Evolutionary conservation across 1,140 invertebrate species (phyloP).

Genomic region (Cydia splendana): DNA sequence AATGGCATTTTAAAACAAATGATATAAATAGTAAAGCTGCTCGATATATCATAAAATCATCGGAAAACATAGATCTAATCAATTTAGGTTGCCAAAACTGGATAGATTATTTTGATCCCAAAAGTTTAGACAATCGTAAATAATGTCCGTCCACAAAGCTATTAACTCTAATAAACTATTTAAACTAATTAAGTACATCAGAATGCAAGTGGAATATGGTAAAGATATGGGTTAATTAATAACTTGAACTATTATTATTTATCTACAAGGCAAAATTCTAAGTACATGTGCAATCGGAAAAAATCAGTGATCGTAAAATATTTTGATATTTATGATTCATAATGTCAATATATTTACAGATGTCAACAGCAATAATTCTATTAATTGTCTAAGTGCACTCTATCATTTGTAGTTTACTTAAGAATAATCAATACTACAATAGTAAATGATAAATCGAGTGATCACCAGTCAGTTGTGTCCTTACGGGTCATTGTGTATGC

Average conservation of each 20-base stretch:
- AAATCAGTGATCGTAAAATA: slow-evolving; percentile 37
- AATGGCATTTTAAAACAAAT: slow-evolving; percentile 76
- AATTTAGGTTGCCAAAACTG: slow-evolving; percentile 51
- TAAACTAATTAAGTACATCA: slow-evolving; percentile 30
- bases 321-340: slow-evolving; percentile 8
- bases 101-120: slow-evolving; percentile 70
- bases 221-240: slow-evolving; percentile 29
- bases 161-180: slow-evolving; percentile 28
- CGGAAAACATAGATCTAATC: slow-evolving; percentile 41
- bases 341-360: slow-evolving; percentile 32
- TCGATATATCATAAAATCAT: slow-evolving; percentile 56
- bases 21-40: slow-evolving; percentile 78
- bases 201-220: slow-evolving; percentile 15
- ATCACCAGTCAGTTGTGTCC: neutral
- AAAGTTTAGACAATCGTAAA: slow-evolving; percentile 42
- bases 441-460: slow-evolving; percentile 1
- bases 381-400: slow-evolving; percentile 51
- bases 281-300: slow-evolving; percentile 23
- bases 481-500: neutral
- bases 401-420: slow-evolving; percentile 32
- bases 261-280: slow-evolving; percentile 28
- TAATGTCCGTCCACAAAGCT: neutral
- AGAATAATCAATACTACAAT: slow-evolving; percentile 7
- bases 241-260: slow-evolving; percentile 28
- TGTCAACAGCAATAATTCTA: slow-evolving; percentile 56